phyloP scores from a whole-genome alignment of 1,140 invertebrate genomes.

The Lysiphlebus fabarum region DNA sequence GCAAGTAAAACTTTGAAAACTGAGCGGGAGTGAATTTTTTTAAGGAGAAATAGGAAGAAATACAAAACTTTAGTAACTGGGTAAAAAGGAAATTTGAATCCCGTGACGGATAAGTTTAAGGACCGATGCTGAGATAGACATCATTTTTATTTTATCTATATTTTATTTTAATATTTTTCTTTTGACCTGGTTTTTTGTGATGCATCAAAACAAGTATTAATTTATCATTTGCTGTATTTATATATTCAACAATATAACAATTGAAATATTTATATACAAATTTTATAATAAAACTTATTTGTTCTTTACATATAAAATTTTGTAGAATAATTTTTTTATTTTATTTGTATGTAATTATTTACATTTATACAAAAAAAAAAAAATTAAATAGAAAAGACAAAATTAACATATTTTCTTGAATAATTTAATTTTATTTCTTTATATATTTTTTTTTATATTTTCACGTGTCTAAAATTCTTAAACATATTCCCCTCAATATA shows the following conservation, averaged over 20 bases:
- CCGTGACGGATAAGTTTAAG: conserved; percentile 16
- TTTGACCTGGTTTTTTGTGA: conserved; percentile 1
- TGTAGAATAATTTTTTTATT: too few species aligned
- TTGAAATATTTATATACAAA: background rate
- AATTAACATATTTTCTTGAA: too few species aligned
- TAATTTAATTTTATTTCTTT: too few species aligned
- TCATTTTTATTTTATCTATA: conserved; percentile 4
- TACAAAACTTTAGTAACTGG: background rate
- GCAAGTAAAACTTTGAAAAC: too few species aligned
- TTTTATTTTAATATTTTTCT: conserved; percentile 2
- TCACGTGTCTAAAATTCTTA: too few species aligned
- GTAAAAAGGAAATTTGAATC: conserved; percentile 17
- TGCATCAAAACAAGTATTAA: background rate
- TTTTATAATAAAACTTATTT: background rate
- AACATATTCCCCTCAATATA: too few species aligned
- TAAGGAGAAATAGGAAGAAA: too few species aligned
- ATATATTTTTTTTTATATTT: too few species aligned
- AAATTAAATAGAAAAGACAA: too few species aligned
- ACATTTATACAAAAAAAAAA: too few species aligned
- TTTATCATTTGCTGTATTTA: background rate
- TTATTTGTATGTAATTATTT: too few species aligned
- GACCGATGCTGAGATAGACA: conserved; percentile 7
- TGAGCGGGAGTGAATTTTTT: too few species aligned
- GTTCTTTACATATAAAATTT: background rate
- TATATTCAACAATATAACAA: background rate